These are phyloP conservation scores for Platorchestia sp. DNA, from an alignment of 1,140 invertebrate genomes.

Conservation along the genomic window DNA sequence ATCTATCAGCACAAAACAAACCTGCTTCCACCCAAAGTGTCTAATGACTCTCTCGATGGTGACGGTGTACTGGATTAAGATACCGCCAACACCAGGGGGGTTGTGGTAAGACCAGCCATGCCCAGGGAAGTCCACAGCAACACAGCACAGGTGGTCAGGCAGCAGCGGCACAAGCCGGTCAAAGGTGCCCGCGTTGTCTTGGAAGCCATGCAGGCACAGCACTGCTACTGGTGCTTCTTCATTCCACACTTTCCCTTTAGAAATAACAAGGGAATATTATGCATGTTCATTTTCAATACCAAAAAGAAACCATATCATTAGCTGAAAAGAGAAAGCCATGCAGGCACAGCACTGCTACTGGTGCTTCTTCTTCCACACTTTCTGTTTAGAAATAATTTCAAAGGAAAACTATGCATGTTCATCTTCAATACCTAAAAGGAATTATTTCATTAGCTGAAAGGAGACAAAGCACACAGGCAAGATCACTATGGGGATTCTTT, in stretches of 20 bases:
- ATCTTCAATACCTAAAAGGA: too few relatives aligned
- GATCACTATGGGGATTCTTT: too few relatives aligned
- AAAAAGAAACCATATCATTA: background rate
- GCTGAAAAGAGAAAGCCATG: constrained; percentile 86
- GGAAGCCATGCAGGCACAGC: constrained; percentile 80
- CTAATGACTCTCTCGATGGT: constrained; percentile 82
- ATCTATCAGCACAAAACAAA: constrained; percentile 69
- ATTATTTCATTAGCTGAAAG: too few relatives aligned
- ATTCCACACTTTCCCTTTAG: constrained; percentile 11
- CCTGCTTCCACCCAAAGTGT: constrained; percentile 84
- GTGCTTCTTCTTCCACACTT: constrained; percentile 25
- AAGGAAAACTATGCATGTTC: too few relatives aligned
- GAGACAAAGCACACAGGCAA: too few relatives aligned
- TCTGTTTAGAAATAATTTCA: background rate
- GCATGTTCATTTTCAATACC: too few relatives aligned
- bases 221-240: constrained; percentile 4
- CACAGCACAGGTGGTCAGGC: constrained; percentile 76
- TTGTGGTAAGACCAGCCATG: constrained; percentile 87
- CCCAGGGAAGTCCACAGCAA: constrained; percentile 78
- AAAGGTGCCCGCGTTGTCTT: constrained; percentile 89
- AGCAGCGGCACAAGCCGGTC: constrained; percentile 83
- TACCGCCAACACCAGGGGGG: constrained; percentile 82
- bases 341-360: constrained; percentile 69
- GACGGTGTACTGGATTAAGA: constrained; percentile 78
- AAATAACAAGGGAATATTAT: background rate